Base-by-base conservation (phyloP, 2,888 invertebrate genomes). In the Eulithis prunata region DNA sequence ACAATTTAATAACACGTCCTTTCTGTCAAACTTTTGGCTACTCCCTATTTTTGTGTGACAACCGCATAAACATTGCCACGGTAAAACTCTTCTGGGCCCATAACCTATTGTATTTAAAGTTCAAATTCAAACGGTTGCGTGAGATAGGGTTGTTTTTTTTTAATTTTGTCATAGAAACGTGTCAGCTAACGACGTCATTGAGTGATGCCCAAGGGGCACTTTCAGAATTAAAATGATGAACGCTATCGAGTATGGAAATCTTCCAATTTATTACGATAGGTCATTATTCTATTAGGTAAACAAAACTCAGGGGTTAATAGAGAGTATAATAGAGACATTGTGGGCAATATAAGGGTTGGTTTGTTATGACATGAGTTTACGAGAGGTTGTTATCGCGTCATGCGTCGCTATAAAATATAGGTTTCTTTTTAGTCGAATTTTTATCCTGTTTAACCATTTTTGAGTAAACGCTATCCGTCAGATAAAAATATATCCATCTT, bases 221-320 rank as follows among this genome's bases (percentile, higher is more conserved):
- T 85, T 78, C 75, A 80, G 90, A 90, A 92, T 92, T 93, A 92
- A 90, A 92, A 92, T 91, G 90, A 92, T 90, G 89, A 72, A 90
- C 87, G 83, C 85, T 92, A 92, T 93, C 92, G 85, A 84, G 83
- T 88, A 92, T 89, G 90, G 88, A 91, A 91, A 93, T 92, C 92
- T 92, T 79, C 89, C 90, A 91, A 91, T 93, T 92, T 93, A 92
- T 91, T 91, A 91, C 83, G 87, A 90, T 88, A 88, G 85, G 88
- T 90, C 87, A 89, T 92, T 92, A 92, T 91, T 89, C 91, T 92
- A 93, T 92, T 93, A 91, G 83, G 90, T 87, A 91, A 92, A 93
- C 91, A 92, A 83, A 87, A 83, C 84, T 85, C 81, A 75, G 83
- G 85, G 85, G 88, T 87, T 90, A 90, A 92, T 91, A 55, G 56